Conservation (phyloP, 2,113 vertebrate species). For the Brachyistius frenatus region DNA sequence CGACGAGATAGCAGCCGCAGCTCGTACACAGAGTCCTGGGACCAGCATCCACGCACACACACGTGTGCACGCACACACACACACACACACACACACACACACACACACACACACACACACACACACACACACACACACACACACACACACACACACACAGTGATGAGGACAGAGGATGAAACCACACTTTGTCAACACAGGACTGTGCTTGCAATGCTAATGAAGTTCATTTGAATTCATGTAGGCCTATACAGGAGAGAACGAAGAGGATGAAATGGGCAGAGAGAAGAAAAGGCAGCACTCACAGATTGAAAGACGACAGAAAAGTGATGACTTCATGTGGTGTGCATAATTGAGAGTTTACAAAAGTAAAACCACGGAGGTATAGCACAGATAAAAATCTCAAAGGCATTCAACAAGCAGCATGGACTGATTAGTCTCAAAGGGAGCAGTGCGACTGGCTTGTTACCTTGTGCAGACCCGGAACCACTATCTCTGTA, state of each 20-base stretch:
- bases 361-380: conserved; percentile 29
- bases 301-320: conserved; percentile 54
- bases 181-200: conserved; percentile 81
- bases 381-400: conserved; percentile 48
- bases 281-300: conserved; percentile 14
- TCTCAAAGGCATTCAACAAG: conserved; percentile 42
- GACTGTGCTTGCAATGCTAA: conserved; percentile 80
- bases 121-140: conserved; percentile 36
- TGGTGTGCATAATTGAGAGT: conserved; percentile 47
- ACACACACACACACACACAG: conserved; percentile 50
- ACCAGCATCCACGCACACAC: conserved; percentile 20
- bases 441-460: conserved; percentile 22
- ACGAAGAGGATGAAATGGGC: conserved; percentile 39
- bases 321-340: conserved; percentile 56
- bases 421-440: conserved; percentile 51
- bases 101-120: conserved; percentile 49
- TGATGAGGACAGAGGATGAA: conserved; percentile 72
- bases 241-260: conserved; percentile 52
- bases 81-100: conserved; percentile 40
- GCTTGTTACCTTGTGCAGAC: conserved; percentile 90
- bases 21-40: conserved; percentile 91
- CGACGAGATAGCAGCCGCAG: conserved; percentile 92
- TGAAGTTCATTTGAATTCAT: conserved; percentile 78
- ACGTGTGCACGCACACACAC: conserved; percentile 32
- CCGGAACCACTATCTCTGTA: conserved; percentile 88